These are phyloP conservation scores for Drosophila trapezifrons DNA, from an alignment of 1,140 invertebrate genomes.

Conservation along the genomic window DNA sequence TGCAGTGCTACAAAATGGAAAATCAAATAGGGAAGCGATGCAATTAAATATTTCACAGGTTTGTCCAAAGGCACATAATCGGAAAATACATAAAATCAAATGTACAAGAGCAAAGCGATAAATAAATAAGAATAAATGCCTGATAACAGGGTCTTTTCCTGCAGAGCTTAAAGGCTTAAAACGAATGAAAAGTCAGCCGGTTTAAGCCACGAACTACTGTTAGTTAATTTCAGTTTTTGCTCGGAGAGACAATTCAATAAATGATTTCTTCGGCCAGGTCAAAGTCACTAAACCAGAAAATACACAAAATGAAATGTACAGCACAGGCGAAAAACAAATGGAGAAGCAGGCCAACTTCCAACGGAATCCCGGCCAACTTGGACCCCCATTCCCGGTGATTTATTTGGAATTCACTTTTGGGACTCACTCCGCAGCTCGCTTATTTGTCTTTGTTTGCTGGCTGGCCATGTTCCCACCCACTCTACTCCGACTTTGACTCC, in stretches of 20 bases:
- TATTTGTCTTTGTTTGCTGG: constrained; percentile 74
- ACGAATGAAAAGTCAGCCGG: neutral
- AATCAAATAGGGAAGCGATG: constrained; percentile 3
- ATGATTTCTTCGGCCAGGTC: constrained; percentile 42
- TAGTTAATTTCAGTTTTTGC: constrained; percentile 43
- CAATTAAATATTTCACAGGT: constrained; percentile 18
- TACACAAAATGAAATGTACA: constrained; percentile 53
- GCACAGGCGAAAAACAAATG: constrained; percentile 46
- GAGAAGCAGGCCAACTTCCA: constrained; percentile 39
- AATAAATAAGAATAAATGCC: constrained; percentile 8
- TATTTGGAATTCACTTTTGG: constrained; percentile 67
- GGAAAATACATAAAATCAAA: constrained; percentile 14
- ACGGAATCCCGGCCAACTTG: constrained; percentile 32
- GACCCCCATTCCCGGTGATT: constrained; percentile 69
- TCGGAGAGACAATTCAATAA: constrained; percentile 54
- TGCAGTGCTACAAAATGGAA: constrained; percentile 2
- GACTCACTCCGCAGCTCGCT: constrained; percentile 43
- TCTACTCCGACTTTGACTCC: constrained; percentile 5
- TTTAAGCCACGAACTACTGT: neutral
- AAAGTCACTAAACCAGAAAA: constrained; percentile 55
- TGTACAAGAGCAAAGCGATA: constrained; percentile 14
- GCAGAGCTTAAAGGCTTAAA: constrained; percentile 4
- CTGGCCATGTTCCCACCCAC: constrained; percentile 21
- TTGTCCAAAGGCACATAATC: neutral
- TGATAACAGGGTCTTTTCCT: neutral